Evolutionary conservation across 2,113 vertebrate species (phyloP), one percentile per base, ranked within the genome.

Genomic region (Corythoichthys haematopterus): DNA sequence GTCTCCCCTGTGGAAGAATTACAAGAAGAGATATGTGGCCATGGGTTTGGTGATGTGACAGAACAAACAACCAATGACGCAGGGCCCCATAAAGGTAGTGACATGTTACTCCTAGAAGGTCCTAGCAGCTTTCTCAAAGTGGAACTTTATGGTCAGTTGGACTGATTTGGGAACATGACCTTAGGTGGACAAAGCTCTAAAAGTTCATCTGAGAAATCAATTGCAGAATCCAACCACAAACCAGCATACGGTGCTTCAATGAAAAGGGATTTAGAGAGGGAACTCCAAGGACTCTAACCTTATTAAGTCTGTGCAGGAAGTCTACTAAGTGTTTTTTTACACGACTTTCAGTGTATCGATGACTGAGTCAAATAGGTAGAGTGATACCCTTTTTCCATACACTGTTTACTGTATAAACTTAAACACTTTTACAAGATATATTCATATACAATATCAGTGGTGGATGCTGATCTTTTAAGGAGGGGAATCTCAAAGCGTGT

Each of bases 121-220:
- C 51, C 33, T 74, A 77, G 77, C 79, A 82, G 69, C 53, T 1
- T 74, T 81, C 76, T 61, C 71, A 82, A 71, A 73, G 73, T 53
- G 77, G 66, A 82, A 75, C 80, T 84, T 84, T 68, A 65, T 12
- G 57, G 65, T 65, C 75, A 68, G 70, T 50, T 84, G 77, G 72
- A 72, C 59, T 69, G 14, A 74, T 28, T 59, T 66, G 68, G 55
- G 45, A 81, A 79, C 46, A 72, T 77, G 48, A 78, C 79, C 69
- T 66, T 61, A 37, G 79, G 83, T 75, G 57, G 60, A 66, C 48
- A 35, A 15, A 74, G 36, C 61, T 72, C 65, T 76, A 71, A 5
- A 36, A 73, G 69, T 55, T 64, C 64, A 46, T 58, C 69, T 40
- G 69, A 28, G 69, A 12, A 69, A 51, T 11, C 45, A 60, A 36